Base-by-base conservation (phyloP, 2,888 invertebrate genomes). In the Aphrophora alni region DNA sequence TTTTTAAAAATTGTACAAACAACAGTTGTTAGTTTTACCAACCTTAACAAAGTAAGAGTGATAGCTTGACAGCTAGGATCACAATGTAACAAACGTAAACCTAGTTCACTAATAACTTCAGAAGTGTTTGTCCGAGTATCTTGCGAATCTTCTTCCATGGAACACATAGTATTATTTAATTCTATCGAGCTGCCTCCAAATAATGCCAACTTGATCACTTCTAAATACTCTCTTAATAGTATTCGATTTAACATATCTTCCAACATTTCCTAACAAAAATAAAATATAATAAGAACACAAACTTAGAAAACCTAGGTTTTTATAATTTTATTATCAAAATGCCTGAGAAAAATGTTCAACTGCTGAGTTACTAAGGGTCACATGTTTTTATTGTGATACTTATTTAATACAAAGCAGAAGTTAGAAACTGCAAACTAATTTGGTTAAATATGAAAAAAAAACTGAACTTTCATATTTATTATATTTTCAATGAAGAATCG, bases 161-260 rank as follows among this genome's bases (percentile, higher is more conserved):
- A 75, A n/a, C 80, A 72, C 14, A 76, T 80, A 21, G 71, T 69
- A 8, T 80, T 70, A 5, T 78, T 83, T 21, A 79, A 68, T 38
- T 84, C 83, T 71, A 82, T 33, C 71, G 80, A 81, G 77, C 83
- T 92, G 38, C 94, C 94, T 38, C 95, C 95, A 27, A 95, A 93
- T 4, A 96, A 88, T 0, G 93, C 94, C 28, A 94, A 92, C 89
- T 93, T 93, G 27, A 97, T 88, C 0, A 97, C 92, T 85, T 97
- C 97, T 28, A 98, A 89, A 87, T 97, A 96, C 88, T 98, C 98
- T 82, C 97, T 91, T 0, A 97, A 96, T 79, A 97, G 89, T 81
- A 95, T 94, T 81, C 97, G 90, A 82, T 96, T 95, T 75, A 98
- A 89, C 89, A 96, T 95, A 86, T 96, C 96, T 86, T 96, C 95